Base-by-base conservation (phyloP, 2,888 invertebrate species). In the Alloscopus bannaensis region DNA sequence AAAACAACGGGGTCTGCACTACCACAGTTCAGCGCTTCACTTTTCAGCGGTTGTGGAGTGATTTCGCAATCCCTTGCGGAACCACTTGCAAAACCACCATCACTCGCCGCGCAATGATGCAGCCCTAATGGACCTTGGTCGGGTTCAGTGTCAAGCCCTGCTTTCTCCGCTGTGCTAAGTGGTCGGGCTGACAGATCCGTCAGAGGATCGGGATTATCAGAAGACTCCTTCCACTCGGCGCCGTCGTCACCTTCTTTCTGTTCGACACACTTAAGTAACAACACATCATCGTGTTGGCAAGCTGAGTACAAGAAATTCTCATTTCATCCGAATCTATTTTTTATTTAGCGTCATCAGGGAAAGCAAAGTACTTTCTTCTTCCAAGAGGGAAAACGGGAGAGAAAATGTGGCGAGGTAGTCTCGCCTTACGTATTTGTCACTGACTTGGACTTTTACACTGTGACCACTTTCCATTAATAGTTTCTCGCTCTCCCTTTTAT, bases 51-150 rank as follows among this genome's bases (percentile, higher is more conserved):
- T 31, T 40, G 26, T n/a, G 40, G 22, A 24, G 31, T 28, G 16
- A 50, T 24, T 72, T 52, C 36, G 18, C 52, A 71, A 50, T 20
- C 36, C 18, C 36, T 72, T 55, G 29, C 55, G 64, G 40, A 52
- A 55, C 68, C 75, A 59, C 68, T 66, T 68, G 75, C 50, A 47
- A 60, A 66, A 60, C 45, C 29, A 22, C 52, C 65, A 64, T 72
- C 24, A 36, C 8, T 45, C 4, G n/a, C 3, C 45, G 4, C n/a
- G 8, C n/a, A 45, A 45, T 40, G 57, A 57, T 65, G 22, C 29
- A 73, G n/a, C n/a, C n/a, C 73, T 65, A 73, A 73, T 57, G 73
- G 45, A 55, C 28, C 64, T 16, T 16, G 45, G 36, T 8, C 71
- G 47, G 16, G 29, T 59, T 62, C 62, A 16, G 11, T 36, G 1